Evolutionary conservation across 2,113 vertebrate genomes (phyloP), one percentile per base, ranked within the genome.

Genomic region (Gracilinanus agilis): DNA sequence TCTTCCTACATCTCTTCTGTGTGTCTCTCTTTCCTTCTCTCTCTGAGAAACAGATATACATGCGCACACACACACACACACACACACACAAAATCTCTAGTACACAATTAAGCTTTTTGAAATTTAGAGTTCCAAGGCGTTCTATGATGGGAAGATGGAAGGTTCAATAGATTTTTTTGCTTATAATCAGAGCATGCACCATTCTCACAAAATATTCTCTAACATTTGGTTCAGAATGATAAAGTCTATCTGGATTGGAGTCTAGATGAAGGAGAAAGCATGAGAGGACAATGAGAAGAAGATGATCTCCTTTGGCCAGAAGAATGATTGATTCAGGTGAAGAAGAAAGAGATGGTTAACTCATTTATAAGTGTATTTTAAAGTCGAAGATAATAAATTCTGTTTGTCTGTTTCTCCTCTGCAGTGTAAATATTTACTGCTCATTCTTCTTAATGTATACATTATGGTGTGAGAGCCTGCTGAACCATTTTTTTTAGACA

Each of bases 121-220:
- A 90, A 91, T 24, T 11, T 25, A 94, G 49, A 96, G 93, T 21
- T n/a, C 67, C 53, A 56, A 90, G 75, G 55, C 44, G 6, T 2
- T 49, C 13, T n/a, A 75, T 90, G 54, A 90, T 9, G 29, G 88
- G 27, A 44, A 19, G 23, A 83, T 89, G 34, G 0, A 93, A 92
- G 16, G 24, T 13, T 44, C 83, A 25, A 89, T 3, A 90, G 34
- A 90, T 7, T 90, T 56, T n/a, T 92, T 90, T 89, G 83, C 24
- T 93, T 93, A 91, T 95, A 29, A 27, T 92, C 53, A 90, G 23
- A 93, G 12, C 13, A 94, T 9, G 16, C 34, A 54, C 25, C 19
- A 88, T 91, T 44, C 12, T 6, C 11, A 40, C 3, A 10, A 90
- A 90, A 40, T 91, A 8, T 0, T 29, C 61, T 29, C 83, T 44